Base-by-base conservation (phyloP, 2,888 invertebrate genomes). In the Euclidia mi region DNA sequence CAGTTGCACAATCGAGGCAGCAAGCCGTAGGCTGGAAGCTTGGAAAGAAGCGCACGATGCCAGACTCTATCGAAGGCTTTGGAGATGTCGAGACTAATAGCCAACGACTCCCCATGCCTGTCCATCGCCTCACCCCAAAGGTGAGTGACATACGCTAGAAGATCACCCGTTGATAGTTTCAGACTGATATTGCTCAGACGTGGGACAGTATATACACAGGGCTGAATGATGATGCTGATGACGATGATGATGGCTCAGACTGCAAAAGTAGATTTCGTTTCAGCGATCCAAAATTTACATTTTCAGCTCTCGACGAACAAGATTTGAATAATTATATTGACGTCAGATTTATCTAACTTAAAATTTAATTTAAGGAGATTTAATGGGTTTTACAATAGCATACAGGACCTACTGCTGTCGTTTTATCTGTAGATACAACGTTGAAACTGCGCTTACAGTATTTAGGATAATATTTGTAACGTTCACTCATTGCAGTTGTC, bases 241-340 rank as follows among this genome's bases (percentile, higher is more conserved):
- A n/a, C n/a, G n/a, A n/a, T n/a, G n/a, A n/a, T n/a, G n/a, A n/a
- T n/a, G n/a, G n/a, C n/a, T n/a, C n/a, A n/a, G n/a, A n/a, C n/a
- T n/a, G 64, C 62, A 65, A 70, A 56, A 43, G n/a, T 44, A 49
- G 46, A 57, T 70, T 65, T 48, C 62, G 63, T 73, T 56, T 69
- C 75, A 75, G 72, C 67, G 80, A 65, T 59, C 56, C 45, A 69
- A 74, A 73, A 76, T 34, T n/a, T 64, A 65, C 51, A 58, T n/a
- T n/a, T n/a, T n/a, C n/a, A 48, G 52, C 48, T 73, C 76, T 70
- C 79, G 71, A 82, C 78, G 79, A 81, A 80, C 76, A 76, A 80
- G 82, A 82, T 84, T 79, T 79, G 76, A 81, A 83, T 82, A 82
- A 77, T 78, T n/a, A 75, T 66, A 75, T 75, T 66, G 64, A 66